Evolutionary conservation across 2,888 invertebrate species (phyloP).

Genomic region (Hanleya hanleyi): DNA sequence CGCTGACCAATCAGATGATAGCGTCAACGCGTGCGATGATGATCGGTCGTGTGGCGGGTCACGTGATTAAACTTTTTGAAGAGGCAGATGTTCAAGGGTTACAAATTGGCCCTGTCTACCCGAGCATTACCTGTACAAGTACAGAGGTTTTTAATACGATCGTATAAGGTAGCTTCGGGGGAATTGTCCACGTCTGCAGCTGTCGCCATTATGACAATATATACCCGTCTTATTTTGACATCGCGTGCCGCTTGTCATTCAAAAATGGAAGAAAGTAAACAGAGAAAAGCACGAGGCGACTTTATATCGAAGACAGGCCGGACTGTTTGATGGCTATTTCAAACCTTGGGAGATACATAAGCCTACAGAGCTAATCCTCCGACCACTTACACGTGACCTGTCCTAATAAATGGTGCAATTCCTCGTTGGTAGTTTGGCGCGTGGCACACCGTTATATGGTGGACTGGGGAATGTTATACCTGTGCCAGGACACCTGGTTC

Average conservation of each 20-base stretch:
- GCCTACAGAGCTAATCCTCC: not conserved
- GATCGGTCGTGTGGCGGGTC: conserved; percentile 6
- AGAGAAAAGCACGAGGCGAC: not conserved
- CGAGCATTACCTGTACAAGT: not conserved
- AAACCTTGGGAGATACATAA: not conserved
- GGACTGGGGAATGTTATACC: not conserved
- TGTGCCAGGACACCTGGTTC: too few species aligned
- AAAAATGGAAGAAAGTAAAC: not conserved
- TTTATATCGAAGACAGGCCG: not conserved
- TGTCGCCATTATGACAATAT: not conserved
- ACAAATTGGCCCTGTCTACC: not conserved
- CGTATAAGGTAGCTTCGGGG: not conserved
- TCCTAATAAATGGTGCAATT: not conserved
- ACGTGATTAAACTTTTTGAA: conserved; percentile 9
- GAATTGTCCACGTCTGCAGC: not conserved
- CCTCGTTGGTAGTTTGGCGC: not conserved
- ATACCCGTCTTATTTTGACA: not conserved
- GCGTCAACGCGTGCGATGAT: not conserved
- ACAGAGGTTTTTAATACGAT: not conserved
- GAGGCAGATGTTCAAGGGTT: conserved; percentile 2
- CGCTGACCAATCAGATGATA: not conserved
- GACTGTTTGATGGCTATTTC: not conserved
- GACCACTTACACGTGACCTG: not conserved
- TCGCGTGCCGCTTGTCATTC: conserved; percentile 8
- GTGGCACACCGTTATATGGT: conserved; percentile 5